A percentile compares a stretch with the other conserved stretches of the same genome.
Evolutionary conservation across 1,140 invertebrate species (phyloP).

Genomic region (Trichogramma pretiosum): DNA sequence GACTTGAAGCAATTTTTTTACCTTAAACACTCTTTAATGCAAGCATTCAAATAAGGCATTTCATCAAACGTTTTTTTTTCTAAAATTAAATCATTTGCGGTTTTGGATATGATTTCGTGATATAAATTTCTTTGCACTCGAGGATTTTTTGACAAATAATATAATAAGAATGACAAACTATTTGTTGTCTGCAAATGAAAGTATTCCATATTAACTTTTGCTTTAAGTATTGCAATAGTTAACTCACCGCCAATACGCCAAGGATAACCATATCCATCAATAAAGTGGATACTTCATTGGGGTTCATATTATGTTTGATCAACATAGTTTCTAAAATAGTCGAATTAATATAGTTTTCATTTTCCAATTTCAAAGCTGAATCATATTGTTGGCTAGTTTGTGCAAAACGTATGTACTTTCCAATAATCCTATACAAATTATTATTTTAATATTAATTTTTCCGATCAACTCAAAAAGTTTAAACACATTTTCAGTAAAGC

Average conservation of each 20-base stretch:
- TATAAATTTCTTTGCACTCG: slow-evolving; percentile 51
- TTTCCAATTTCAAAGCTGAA: neutral
- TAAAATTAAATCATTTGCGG: slow-evolving; percentile 32
- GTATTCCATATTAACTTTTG: neutral
- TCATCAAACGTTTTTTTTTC: slow-evolving; percentile 23
- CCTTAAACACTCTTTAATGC: slow-evolving; percentile 59
- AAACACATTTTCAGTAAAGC: slow-evolving; percentile 16
- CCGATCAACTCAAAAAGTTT: too few relatives aligned
- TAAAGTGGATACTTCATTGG: slow-evolving; percentile 53
- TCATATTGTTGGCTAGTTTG: slow-evolving; percentile 26
- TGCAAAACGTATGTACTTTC: slow-evolving; percentile 33
- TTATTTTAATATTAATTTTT: too few relatives aligned
- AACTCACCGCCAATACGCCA: slow-evolving; percentile 49
- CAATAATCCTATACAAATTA: slow-evolving; percentile 36
- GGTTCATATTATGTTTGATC: slow-evolving; percentile 45
- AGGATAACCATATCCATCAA: slow-evolving; percentile 57
- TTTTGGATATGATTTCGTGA: slow-evolving; percentile 45
- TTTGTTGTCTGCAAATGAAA: slow-evolving; percentile 44
- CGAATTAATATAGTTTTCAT: slow-evolving; percentile 26
- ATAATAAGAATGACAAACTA: slow-evolving; percentile 51
- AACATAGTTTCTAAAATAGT: slow-evolving; percentile 46
- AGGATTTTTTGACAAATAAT: slow-evolving; percentile 52
- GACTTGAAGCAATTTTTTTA: slow-evolving; percentile 28
- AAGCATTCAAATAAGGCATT: slow-evolving; percentile 56
- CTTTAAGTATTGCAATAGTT: slow-evolving; percentile 2